Evolutionary conservation across 2,888 invertebrate genomes (phyloP), one percentile per base, ranked within the genome.

Genomic region (Drosophila phalerata): DNA sequence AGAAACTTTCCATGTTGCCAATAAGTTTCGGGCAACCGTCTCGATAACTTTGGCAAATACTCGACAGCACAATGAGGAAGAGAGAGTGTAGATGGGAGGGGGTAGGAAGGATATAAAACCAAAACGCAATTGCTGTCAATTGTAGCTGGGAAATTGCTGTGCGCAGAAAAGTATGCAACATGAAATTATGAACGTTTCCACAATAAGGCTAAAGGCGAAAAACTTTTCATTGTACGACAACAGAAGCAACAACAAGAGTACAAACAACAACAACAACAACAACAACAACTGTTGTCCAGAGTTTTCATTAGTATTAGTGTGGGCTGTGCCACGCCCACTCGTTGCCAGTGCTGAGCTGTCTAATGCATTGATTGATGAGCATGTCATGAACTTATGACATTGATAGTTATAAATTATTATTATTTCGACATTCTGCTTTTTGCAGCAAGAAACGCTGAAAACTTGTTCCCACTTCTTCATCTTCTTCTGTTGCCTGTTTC

Each of bases 401-500:
- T 90, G 90, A 91, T 91, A 90, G 91, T 91, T 90, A 91, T 91
- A 91, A 91, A 91, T 91, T 91, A 91, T 87, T 89, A 89, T 88
- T 83, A 89, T 85, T 89, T 85, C 74, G 77, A 87, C 85, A 82
- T 85, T 79, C 64, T 78, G 69, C 78, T 86, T 75, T 70, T 75
- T 69, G 56, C 48, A 43, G 38, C 65, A 78, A 60, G 43, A 63
- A 69, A 57, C 63, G 57, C 25, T 69, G 49, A 71, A 74, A 80
- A 68, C 63, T 69, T 73, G 40, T 34, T 57, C n/a, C 25, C 3
- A 10, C 32, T 17, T 47, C 45, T 55, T 17, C 52, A 40, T 25
- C 49, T 32, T 43, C 45, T 48, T 34, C 40, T 43, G 22, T 66
- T 43, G 49, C 40, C 17, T 5, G 9, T 15, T 19, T 32, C 48